Conservation (phyloP, 1,140 invertebrate species). For the Semibalanus balanoides region DNA sequence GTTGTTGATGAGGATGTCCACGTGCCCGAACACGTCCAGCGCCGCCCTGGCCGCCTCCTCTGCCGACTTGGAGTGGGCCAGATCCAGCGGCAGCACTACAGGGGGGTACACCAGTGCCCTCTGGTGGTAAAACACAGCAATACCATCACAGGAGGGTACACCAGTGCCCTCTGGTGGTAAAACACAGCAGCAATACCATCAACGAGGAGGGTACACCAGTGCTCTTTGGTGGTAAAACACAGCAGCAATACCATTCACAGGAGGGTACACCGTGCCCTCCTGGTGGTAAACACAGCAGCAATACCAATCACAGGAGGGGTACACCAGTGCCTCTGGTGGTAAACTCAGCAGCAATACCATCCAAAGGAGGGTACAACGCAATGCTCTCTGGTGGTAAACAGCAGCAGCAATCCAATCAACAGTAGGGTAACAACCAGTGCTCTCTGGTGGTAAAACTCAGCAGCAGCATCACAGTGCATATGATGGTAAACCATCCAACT, state of each 20-base stretch:
- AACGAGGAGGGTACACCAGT: neutral
- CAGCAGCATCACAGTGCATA: constrained; percentile 15
- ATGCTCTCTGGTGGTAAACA: too few relatives aligned
- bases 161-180: neutral
- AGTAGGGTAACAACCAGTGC: too few relatives aligned
- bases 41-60: constrained; percentile 46
- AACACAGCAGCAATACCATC: neutral
- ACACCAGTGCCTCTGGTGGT: constrained; percentile 24
- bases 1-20: constrained; percentile 89
- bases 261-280: neutral
- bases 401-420: too few relatives aligned
- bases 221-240: neutral
- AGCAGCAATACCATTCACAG: neutral
- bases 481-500: neutral
- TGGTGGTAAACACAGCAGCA: constrained; percentile 48
- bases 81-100: constrained; percentile 56
- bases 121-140: constrained; percentile 16
- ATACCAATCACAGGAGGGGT: constrained; percentile 57
- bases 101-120: constrained; percentile 42
- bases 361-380: too few relatives aligned
- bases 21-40: constrained; percentile 44
- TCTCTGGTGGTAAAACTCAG: constrained; percentile 16
- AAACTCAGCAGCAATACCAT: too few relatives aligned
- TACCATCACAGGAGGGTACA: constrained; percentile 9
- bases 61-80: constrained; percentile 51